Conservation (phyloP, 1,140 invertebrate genomes). For the Bradysia coprophila region DNA sequence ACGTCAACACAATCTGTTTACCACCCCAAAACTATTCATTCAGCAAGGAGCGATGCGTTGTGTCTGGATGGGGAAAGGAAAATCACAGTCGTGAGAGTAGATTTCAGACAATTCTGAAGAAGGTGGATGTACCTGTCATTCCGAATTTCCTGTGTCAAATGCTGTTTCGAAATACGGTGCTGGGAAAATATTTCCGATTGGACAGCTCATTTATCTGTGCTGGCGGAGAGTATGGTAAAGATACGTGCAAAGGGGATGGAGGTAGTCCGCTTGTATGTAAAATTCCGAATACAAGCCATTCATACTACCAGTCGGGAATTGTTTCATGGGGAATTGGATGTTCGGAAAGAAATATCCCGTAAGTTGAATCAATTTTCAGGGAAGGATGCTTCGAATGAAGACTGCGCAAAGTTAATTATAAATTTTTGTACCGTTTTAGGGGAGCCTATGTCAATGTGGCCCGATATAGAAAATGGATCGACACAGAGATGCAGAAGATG, state of each 20-base stretch:
- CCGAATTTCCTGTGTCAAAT: conserved; percentile 31
- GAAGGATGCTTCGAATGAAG: no score
- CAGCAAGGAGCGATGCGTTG: conserved; percentile 28
- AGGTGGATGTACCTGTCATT: conserved; percentile 41
- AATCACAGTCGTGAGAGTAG: conserved; percentile 36
- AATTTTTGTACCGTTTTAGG: no score
- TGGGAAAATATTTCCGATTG: conserved; percentile 40
- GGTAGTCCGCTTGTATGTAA: conserved; percentile 17
- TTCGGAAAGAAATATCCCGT: no score
- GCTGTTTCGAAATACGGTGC: conserved; percentile 31
- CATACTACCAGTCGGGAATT: conserved; percentile 29
- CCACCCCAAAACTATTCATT: conserved; percentile 23
- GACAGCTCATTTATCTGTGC: conserved; percentile 57
- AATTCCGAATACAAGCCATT: conserved; percentile 8
- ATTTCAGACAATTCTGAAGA: conserved; percentile 43
- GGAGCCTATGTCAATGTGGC: no score
- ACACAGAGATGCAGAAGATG: no score
- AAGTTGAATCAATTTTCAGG: no score
- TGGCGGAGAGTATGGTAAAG: conserved; percentile 41
- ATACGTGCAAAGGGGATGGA: conserved; percentile 42
- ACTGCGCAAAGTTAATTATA: no score
- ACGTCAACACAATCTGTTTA: conserved; percentile 48
- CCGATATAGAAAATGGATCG: no score
- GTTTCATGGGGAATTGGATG: conserved; percentile 35
- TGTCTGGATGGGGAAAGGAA: conserved; percentile 48